Percentiles rank a stretch among this genome's conserved stretches.
Conservation (phyloP, 2,113 vertebrate genomes). For the Megalops atlanticus region DNA sequence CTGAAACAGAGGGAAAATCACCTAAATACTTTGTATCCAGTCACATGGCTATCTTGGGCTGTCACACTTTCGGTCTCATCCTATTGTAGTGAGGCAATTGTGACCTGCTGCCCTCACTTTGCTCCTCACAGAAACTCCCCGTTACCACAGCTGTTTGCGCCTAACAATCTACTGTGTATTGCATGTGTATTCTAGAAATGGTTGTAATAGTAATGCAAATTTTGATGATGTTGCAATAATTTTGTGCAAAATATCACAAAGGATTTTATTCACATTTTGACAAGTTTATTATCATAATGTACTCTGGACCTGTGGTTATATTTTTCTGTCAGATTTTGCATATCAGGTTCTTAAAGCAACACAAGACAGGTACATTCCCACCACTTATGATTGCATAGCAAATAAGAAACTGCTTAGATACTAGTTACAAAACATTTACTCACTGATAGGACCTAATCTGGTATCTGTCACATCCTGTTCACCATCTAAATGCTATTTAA, state of each 20-base stretch:
- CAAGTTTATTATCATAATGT: background rate
- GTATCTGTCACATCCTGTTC: background rate
- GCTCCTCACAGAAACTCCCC: background rate
- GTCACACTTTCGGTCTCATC: conserved; percentile 20
- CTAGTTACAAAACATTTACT: background rate
- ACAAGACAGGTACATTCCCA: background rate
- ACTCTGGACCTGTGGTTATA: too few relatives aligned
- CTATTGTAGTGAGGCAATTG: conserved; percentile 11
- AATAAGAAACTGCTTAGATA: background rate
- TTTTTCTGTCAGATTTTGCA: background rate
- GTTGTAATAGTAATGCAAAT: background rate
- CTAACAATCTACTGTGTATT: background rate
- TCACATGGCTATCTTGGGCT: conserved; percentile 2
- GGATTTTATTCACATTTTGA: background rate
- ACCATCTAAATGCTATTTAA: background rate
- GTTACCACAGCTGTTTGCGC: background rate
- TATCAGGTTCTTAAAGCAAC: background rate
- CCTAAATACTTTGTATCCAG: background rate
- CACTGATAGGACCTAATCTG: background rate
- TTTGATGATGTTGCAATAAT: background rate
- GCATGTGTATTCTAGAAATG: background rate
- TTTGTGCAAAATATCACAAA: background rate
- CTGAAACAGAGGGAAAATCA: background rate
- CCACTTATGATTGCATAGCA: background rate
- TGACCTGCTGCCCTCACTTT: conserved; percentile 20